Conservation (phyloP, 2,113 vertebrate genomes). For the Phyllostomus hastatus region DNA sequence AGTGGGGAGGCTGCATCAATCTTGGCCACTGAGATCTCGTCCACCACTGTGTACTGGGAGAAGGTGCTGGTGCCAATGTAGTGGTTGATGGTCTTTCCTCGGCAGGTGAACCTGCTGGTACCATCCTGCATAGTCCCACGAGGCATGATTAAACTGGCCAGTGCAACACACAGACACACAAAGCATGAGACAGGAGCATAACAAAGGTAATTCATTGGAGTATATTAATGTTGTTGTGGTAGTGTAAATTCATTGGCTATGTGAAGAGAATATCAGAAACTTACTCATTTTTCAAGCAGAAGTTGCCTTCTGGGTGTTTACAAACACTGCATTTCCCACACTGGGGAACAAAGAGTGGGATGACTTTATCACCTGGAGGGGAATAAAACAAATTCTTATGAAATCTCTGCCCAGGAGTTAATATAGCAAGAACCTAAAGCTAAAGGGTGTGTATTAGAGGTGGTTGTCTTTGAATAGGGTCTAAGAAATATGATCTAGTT, state of each 20-base stretch:
- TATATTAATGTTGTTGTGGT: too few relatives aligned
- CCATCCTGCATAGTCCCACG: constrained; percentile 55
- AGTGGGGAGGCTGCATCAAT: constrained; percentile 83
- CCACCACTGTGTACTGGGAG: constrained; percentile 86
- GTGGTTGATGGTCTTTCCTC: constrained; percentile 82
- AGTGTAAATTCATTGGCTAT: not conserved
- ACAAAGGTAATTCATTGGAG: too few relatives aligned
- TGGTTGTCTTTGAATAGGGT: not conserved
- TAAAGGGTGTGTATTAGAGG: not conserved
- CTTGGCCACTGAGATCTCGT: constrained; percentile 83
- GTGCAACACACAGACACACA: constrained; percentile 14
- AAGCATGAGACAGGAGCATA: not conserved
- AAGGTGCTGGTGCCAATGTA: constrained; percentile 86
- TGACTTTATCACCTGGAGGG: constrained; percentile 85
- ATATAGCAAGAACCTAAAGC: not conserved
- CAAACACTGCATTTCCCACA: constrained; percentile 83
- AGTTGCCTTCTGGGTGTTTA: constrained; percentile 78
- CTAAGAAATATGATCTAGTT: not conserved
- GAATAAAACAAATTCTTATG: not conserved
- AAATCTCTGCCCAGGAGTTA: not conserved
- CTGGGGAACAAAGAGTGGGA: constrained; percentile 85
- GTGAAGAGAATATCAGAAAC: constrained; percentile 1
- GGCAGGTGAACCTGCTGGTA: constrained; percentile 83
- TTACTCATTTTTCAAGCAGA: constrained; percentile 81
- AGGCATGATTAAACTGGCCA: not conserved